Evolutionary conservation across 2,797 vertebrate species (phyloP), one percentile per base, ranked within the genome.

Genomic region (Halcyon leucocephala): DNA sequence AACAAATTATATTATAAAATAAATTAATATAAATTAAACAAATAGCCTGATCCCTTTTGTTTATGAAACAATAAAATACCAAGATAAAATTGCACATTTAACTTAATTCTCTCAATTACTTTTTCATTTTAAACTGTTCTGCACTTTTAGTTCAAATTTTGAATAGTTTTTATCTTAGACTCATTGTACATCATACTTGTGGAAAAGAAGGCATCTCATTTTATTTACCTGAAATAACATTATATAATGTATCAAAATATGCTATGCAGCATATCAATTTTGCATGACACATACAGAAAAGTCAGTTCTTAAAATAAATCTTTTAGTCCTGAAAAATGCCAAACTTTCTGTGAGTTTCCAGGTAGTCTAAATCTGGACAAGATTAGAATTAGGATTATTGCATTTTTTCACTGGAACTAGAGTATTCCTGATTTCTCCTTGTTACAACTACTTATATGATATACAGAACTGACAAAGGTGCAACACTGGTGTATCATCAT

Each of bases 21-120:
- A 42, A 42, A 8, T 17, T 42, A 42, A 42, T 17, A 9, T 42
- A 42, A 42, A 4, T 42, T 42, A 42, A 42, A 97, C 86, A 90
- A 96, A 91, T 82, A 94, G 74, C 82, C 78, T 91, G 39, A 69
- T 92, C 44, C 62, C 82, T 84, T 91, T 91, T 94, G 6, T 90
- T 96, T 95, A 95, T 92, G 24, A 74, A 95, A 65, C 14, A 90
- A 55, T 70, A 89, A 86, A 94, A 61, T 78, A 91, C 31, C 33
- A 9, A 33, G 91, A 52, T 52, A 52, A 52, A 55, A 86, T 62
- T 90, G 26, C 14, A 54, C 17, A 58, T 92, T 96, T n/a, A 58
- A 83, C 42, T 79, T 85, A 88, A 60, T 79, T 74, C 2, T 79
- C 35, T 35, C 12, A 19, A 46, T 35, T 61, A 69, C 12, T 83